Evolutionary conservation across 2,888 invertebrate species (phyloP).

Genomic region (Phalangium opilio): DNA sequence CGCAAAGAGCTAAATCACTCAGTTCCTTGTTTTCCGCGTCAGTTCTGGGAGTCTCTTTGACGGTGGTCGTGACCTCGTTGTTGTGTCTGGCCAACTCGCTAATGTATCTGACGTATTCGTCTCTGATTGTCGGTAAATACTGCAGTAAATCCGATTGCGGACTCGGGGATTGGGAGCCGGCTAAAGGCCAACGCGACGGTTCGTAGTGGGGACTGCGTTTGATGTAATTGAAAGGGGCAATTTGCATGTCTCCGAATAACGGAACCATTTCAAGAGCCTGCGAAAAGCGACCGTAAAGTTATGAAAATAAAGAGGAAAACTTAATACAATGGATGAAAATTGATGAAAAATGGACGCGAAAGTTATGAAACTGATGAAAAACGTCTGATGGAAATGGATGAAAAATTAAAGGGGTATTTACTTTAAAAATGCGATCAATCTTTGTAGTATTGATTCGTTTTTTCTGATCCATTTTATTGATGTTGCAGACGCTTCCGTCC

Average conservation of each 20-base stretch:
- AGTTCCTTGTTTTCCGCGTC: constrained; percentile 84
- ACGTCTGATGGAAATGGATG: no score
- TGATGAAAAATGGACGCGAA: no score
- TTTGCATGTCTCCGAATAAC: constrained; percentile 97
- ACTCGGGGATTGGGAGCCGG: constrained; percentile 61
- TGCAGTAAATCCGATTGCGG: constrained; percentile 90
- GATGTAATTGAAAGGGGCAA: constrained; percentile 95
- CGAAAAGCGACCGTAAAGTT: no score
- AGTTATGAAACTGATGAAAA: no score
- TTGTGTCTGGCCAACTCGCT: constrained; percentile 86
- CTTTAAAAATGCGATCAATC: constrained; percentile 93
- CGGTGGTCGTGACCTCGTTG: constrained; percentile 66
- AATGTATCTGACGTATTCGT: constrained; percentile 93
- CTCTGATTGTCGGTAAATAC: constrained; percentile 75
- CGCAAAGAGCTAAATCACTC: constrained; percentile 74
- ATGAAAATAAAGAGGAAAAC: constrained; percentile 13
- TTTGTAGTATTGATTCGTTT: constrained; percentile 83
- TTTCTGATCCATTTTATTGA: constrained; percentile 90
- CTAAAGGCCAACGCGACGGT: constrained; percentile 69
- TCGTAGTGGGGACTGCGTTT: constrained; percentile 87
- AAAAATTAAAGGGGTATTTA: constrained; percentile 26
- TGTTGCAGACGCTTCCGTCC: constrained; percentile 83
- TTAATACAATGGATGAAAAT: constrained; percentile 1
- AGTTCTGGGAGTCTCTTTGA: constrained; percentile 71
- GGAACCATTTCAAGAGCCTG: constrained; percentile 86